These are phyloP conservation scores for Syndactyla subalaris DNA, from an alignment of 2,797 vertebrate species.

Conservation along the genomic window DNA sequence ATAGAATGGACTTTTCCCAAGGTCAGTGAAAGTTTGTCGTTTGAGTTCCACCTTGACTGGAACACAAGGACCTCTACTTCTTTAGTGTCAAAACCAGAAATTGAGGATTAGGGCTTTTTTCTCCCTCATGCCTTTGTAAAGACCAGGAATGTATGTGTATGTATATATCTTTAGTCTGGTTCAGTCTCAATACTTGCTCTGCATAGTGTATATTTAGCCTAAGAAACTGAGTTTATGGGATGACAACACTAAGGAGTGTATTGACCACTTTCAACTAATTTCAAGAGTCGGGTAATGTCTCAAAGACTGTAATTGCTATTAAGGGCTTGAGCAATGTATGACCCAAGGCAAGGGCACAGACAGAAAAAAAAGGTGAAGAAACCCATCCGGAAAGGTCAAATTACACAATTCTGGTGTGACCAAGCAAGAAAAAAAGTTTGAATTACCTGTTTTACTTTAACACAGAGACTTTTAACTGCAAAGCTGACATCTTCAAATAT, in stretches of 20 bases:
- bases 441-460: neutral
- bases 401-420: neutral
- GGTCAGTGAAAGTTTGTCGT: neutral
- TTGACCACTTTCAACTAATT: neutral
- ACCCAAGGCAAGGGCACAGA: neutral
- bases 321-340: neutral
- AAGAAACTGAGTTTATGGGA: neutral
- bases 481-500: neutral
- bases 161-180: neutral
- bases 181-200: neutral
- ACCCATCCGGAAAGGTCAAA: neutral
- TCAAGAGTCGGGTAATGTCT: neutral
- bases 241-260: neutral
- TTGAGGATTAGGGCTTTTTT: neutral
- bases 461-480: neutral
- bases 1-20: neutral
- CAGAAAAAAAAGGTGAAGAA: neutral
- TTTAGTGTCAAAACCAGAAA: neutral
- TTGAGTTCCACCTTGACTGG: neutral
- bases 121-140: neutral
- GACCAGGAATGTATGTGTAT: neutral
- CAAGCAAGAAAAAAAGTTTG: neutral
- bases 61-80: neutral
- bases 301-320: neutral
- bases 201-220: neutral